Conservation (phyloP, 2,113 vertebrate species). For the Limanda limanda region DNA sequence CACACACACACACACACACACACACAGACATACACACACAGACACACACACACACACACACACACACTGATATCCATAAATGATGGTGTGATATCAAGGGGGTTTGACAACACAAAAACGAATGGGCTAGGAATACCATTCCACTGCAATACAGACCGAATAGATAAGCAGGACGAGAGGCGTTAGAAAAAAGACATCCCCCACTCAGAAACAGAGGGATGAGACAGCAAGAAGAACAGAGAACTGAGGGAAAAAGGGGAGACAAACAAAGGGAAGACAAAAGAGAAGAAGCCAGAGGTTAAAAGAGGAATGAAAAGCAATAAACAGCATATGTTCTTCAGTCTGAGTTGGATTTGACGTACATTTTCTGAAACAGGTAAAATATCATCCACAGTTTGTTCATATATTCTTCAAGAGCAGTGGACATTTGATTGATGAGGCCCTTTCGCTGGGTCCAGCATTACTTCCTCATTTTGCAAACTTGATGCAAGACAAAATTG, state of each 20-base stretch:
- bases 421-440: not conserved
- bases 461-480: no score
- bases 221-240: constrained; percentile 65
- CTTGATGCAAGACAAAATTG: no score
- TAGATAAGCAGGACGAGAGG: constrained; percentile 74
- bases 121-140: constrained; percentile 56
- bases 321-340: constrained; percentile 9
- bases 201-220: constrained; percentile 78
- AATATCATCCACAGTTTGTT: not conserved
- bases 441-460: no score
- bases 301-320: constrained; percentile 65
- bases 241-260: constrained; percentile 71
- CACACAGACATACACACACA: constrained; percentile 42
- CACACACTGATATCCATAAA: constrained; percentile 62
- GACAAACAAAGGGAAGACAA: constrained; percentile 67
- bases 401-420: not conserved
- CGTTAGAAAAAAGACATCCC: constrained; percentile 88
- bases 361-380: not conserved
- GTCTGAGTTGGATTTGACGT: not conserved
- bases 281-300: constrained; percentile 57
- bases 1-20: constrained; percentile 51
- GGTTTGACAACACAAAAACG: constrained; percentile 58
- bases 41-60: constrained; percentile 45
- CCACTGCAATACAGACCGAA: constrained; percentile 85
- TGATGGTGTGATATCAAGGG: constrained; percentile 53